phyloP scores from a whole-genome alignment of 2,888 invertebrate species.

The Pyrochroa serraticornis region DNA sequence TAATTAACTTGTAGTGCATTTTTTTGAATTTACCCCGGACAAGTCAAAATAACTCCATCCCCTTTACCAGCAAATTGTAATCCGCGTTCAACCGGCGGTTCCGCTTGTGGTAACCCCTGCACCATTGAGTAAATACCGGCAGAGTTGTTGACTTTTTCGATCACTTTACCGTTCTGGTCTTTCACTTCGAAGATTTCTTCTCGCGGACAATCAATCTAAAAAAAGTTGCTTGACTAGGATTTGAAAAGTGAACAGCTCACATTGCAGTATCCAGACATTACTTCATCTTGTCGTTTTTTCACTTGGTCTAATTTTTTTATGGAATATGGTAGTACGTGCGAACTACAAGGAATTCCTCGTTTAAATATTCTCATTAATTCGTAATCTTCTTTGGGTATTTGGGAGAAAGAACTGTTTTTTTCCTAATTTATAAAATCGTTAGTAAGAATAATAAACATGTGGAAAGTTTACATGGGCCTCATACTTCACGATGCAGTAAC shows the following conservation, averaged over 20 bases:
- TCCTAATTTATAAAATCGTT: neutral
- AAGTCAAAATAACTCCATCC: slow-evolving; percentile 54
- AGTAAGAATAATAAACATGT: too few species aligned
- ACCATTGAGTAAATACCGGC: slow-evolving; percentile 64
- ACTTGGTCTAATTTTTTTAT: slow-evolving; percentile 56
- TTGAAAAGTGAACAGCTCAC: slow-evolving; percentile 43
- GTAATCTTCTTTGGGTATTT: slow-evolving; percentile 34
- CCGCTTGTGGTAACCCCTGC: slow-evolving; percentile 59
- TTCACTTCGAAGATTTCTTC: slow-evolving; percentile 61
- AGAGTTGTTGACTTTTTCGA: slow-evolving; percentile 67
- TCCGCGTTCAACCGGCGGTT: slow-evolving; percentile 56
- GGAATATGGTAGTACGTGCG: slow-evolving; percentile 59
- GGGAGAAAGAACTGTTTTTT: slow-evolving; percentile 3
- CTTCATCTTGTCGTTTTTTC: slow-evolving; percentile 60
- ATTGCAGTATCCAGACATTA: slow-evolving; percentile 63
- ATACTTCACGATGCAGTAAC: slow-evolving; percentile 62
- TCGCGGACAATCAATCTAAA: slow-evolving; percentile 58
- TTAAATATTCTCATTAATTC: slow-evolving; percentile 58
- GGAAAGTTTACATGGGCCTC: neutral
- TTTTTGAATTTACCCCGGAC: slow-evolving; percentile 58
- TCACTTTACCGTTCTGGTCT: slow-evolving; percentile 60
- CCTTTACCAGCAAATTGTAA: slow-evolving; percentile 56
- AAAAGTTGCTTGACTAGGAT: neutral
- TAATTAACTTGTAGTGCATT: slow-evolving; percentile 8
- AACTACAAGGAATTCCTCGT: slow-evolving; percentile 66